Conservation (phyloP, 2,113 vertebrate genomes). For the Anarhynchus alexandrinus region DNA sequence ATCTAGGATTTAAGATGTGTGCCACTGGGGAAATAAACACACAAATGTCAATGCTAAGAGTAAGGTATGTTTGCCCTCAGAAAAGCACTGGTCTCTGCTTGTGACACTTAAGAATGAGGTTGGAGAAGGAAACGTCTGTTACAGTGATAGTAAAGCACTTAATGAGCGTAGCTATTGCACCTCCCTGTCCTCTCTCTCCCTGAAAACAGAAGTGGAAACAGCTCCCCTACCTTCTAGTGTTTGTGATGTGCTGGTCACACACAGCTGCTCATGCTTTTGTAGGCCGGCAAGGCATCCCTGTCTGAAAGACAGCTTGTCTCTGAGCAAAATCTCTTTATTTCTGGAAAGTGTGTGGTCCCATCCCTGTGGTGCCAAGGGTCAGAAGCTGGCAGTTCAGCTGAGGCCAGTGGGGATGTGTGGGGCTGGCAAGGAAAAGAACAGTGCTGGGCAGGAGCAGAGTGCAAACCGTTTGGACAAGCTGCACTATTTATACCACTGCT, state of each 20-base stretch:
- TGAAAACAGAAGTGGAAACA: background rate
- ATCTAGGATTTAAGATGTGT: background rate
- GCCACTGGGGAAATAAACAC: background rate
- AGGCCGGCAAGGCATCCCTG: background rate
- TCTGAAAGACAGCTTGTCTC: background rate
- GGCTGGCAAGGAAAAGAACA: background rate
- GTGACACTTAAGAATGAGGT: background rate
- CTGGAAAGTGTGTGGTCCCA: background rate
- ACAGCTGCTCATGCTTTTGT: background rate
- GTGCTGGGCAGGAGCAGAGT: background rate
- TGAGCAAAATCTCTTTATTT: background rate
- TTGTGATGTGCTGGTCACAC: background rate
- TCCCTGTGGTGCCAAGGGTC: background rate
- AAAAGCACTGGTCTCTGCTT: background rate
- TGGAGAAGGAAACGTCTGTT: background rate
- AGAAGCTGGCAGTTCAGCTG: background rate
- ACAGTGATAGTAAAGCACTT: background rate
- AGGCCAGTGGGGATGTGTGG: background rate
- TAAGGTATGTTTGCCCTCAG: background rate
- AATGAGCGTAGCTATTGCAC: background rate
- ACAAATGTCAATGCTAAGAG: background rate
- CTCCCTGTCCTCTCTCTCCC: background rate
- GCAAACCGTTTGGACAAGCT: background rate
- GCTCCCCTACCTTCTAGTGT: background rate
- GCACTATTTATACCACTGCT: background rate